Evolutionary conservation across 2,113 vertebrate species (phyloP).

Genomic region (Micromys minutus): DNA sequence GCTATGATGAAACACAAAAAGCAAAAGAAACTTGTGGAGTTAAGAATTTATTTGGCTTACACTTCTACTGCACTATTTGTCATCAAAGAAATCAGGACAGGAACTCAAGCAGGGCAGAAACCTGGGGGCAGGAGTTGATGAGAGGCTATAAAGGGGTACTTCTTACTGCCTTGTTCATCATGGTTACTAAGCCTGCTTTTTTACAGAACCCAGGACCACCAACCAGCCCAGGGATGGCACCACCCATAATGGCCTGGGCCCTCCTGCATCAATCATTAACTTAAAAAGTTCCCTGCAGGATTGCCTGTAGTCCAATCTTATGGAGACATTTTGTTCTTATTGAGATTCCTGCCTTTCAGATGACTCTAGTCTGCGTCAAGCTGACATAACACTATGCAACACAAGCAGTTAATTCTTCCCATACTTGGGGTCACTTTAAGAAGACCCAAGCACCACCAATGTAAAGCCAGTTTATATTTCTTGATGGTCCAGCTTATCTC

Average conservation of each 20-base stretch:
- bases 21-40: not conserved
- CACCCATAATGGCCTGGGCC: not conserved
- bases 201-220: not conserved
- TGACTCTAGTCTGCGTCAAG: not conserved
- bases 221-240: not conserved
- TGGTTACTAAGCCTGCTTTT: not conserved
- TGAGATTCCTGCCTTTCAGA: not conserved
- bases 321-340: not conserved
- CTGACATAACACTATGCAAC: not conserved
- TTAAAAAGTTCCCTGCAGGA: not conserved
- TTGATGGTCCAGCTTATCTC: not conserved
- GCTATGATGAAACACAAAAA: not conserved
- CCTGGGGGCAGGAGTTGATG: not conserved
- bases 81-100: not conserved
- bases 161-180: not conserved
- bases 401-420: not conserved
- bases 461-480: not conserved
- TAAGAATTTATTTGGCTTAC: not conserved
- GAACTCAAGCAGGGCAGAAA: not conserved
- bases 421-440: not conserved
- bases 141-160: not conserved
- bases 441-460: not conserved
- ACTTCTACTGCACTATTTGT: not conserved
- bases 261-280: not conserved
- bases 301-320: too few relatives aligned